Evolutionary conservation across 2,888 invertebrate species (phyloP), one percentile per base, ranked within the genome.

Genomic region (Criorhina ranunculi): DNA sequence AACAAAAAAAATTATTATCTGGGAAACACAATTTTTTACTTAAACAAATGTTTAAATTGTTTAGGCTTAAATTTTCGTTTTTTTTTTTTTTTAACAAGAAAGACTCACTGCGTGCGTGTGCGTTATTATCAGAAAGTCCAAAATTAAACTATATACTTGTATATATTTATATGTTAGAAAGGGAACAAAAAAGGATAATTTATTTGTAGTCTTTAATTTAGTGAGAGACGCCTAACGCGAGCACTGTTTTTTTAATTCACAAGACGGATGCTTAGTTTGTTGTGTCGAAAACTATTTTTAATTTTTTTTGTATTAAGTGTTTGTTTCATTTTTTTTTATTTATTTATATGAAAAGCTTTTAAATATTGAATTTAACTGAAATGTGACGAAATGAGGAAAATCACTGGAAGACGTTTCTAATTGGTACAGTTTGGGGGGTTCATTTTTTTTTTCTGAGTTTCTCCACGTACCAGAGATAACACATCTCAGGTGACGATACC

Each of bases 61-160:
- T 57, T n/a, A 78, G 67, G 60, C 77, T 67, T 79, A 69, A 40
- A 49, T 59, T 35, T 59, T 69, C n/a, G 3, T 42, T 24, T 35
- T 55, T 62, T 29, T 51, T 67, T 62, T 76, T 75, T 66, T 72
- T 69, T 66, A 59, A 67, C 57, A 67, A 73, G 85, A 81, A 89
- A 89, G 90, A 91, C 92, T 92, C 92, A 92, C 92, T 92, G 92
- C 91, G 92, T 92, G 92, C 92, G 92, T 91, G 91, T 92, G 92
- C 92, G 91, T 88, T 89, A 89, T 89, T 90, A 89, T 88, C 90
- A 88, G 89, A 89, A 89, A 90, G 90, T 91, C 91, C 91, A 91
- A 91, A 90, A 89, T 89, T 88, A 89, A 88, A 89, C 77, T 66
- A 53, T 85, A 19, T 73, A 72, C 67, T 72, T 44, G 55, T 69